Conservation (phyloP, 2,888 invertebrate genomes). For the Thalpophila matura region DNA sequence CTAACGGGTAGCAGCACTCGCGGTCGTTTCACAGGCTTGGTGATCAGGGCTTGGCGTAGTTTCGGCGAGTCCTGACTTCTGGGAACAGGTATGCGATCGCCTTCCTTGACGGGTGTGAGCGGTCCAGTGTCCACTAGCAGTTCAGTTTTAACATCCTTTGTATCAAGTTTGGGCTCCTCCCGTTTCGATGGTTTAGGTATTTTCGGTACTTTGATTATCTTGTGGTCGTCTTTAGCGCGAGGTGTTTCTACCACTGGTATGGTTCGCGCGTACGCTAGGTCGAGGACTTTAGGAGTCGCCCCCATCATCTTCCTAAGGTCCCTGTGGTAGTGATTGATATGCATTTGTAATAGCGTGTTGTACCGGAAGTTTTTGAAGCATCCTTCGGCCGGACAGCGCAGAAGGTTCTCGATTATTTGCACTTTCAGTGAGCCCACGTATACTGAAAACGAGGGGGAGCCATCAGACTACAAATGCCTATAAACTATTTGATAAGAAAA, state of each 20-base stretch:
- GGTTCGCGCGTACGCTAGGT: slow-evolving; percentile 95
- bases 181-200: slow-evolving; percentile 77
- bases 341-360: slow-evolving; percentile 97
- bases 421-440: slow-evolving; percentile 91
- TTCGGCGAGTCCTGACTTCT: slow-evolving; percentile 82
- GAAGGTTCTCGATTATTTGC: slow-evolving; percentile 92
- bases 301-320: slow-evolving; percentile 94
- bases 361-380: slow-evolving; percentile 98
- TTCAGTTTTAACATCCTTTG: slow-evolving; percentile 51
- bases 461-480: not conserved
- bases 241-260: slow-evolving; percentile 67
- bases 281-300: slow-evolving; percentile 96
- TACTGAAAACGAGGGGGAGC: slow-evolving; percentile 70
- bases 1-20: slow-evolving; percentile 82
- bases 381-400: slow-evolving; percentile 94
- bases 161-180: slow-evolving; percentile 71
- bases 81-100: slow-evolving; percentile 54
- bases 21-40: slow-evolving; percentile 82
- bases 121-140: slow-evolving; percentile 56
- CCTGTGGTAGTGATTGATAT: slow-evolving; percentile 98
- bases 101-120: slow-evolving; percentile 60
- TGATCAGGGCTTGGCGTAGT: slow-evolving; percentile 76
- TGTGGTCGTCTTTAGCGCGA: slow-evolving; percentile 63
- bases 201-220: slow-evolving; percentile 80
- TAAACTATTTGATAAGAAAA: not conserved